Evolutionary conservation across 2,797 vertebrate species (phyloP).

Genomic region (Sternotherus odoratus): DNA sequence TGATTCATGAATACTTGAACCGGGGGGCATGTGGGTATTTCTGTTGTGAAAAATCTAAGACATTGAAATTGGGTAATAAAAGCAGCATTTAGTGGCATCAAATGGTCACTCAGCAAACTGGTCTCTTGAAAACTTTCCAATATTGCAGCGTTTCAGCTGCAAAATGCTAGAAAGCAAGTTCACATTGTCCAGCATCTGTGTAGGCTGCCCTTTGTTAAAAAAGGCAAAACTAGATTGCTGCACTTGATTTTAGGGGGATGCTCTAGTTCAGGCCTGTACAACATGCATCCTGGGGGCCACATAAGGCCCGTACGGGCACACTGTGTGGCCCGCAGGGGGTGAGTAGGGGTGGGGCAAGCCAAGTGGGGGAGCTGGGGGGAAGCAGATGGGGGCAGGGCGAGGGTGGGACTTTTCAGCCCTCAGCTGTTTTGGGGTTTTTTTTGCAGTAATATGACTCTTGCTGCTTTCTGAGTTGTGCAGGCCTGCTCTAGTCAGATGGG

Average conservation of each 20-base stretch:
- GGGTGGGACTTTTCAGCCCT: too few relatives aligned
- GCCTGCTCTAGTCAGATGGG: neutral
- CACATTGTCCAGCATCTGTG: neutral
- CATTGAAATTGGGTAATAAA: neutral
- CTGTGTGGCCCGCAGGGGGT: too few relatives aligned
- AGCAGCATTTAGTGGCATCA: neutral
- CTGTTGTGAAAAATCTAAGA: conserved; percentile 9
- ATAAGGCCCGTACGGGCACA: too few relatives aligned
- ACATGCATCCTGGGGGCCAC: too few relatives aligned
- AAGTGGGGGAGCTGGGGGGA: too few relatives aligned
- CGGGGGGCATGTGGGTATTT: neutral
- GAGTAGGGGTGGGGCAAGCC: too few relatives aligned
- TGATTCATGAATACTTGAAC: neutral
- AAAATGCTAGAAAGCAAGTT: neutral
- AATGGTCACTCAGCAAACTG: neutral
- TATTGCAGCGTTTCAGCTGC: neutral
- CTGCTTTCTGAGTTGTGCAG: too few relatives aligned
- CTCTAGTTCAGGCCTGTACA: too few relatives aligned
- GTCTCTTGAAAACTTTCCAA: neutral
- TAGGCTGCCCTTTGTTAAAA: neutral
- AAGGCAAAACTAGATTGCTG: conserved; percentile 12
- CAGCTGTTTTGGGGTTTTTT: too few relatives aligned
- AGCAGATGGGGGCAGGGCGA: too few relatives aligned
- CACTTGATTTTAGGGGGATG: neutral
- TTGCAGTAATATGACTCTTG: too few relatives aligned